phyloP scores from a whole-genome alignment of 1,140 invertebrate genomes.

The Drosophila ercepeae region DNA sequence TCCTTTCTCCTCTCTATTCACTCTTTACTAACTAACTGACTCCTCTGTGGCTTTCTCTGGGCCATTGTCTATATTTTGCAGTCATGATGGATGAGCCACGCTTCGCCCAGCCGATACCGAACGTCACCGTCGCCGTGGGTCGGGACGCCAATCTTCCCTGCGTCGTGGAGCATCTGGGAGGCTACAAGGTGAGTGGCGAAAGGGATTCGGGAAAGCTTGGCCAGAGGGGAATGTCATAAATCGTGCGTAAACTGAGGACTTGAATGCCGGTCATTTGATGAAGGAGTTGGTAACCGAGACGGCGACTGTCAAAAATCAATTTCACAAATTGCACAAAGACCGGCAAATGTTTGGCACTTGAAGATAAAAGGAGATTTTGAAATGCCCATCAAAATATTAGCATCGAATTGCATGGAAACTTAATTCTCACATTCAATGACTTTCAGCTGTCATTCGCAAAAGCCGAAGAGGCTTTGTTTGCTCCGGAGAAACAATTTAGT shows the following conservation, averaged over 20 bases:
- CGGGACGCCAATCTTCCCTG: conserved; percentile 94
- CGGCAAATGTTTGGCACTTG: conserved; percentile 6
- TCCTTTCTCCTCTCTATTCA: not conserved
- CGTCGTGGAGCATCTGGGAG: conserved; percentile 93
- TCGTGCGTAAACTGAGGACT: conserved; percentile 52
- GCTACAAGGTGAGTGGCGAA: conserved; percentile 89
- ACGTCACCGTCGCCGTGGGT: conserved; percentile 94
- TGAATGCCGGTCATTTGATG: conserved; percentile 19
- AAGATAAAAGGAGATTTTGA: conserved; percentile 14
- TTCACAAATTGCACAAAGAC: conserved; percentile 58
- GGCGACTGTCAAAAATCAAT: conserved; percentile 74
- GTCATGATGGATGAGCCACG: conserved; percentile 92
- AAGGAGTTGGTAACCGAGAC: conserved; percentile 49
- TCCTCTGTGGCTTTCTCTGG: conserved; percentile 24
- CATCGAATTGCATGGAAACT: conserved; percentile 10
- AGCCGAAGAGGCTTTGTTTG: conserved; percentile 34
- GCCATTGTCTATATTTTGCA: conserved; percentile 81
- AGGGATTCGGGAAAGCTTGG: not conserved
- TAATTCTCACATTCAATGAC: conserved; percentile 14
- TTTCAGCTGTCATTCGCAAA: conserved; percentile 38
- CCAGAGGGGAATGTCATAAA: conserved; percentile 47
- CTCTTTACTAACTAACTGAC: conserved; percentile 59
- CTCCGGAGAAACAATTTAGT: conserved; percentile 30
- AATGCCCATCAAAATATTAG: not conserved
- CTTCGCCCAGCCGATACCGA: conserved; percentile 94